A percentile compares a stretch with the other conserved stretches of the same genome.
Conservation (phyloP, 1,140 invertebrate species). For the Tetranychus urticae region DNA sequence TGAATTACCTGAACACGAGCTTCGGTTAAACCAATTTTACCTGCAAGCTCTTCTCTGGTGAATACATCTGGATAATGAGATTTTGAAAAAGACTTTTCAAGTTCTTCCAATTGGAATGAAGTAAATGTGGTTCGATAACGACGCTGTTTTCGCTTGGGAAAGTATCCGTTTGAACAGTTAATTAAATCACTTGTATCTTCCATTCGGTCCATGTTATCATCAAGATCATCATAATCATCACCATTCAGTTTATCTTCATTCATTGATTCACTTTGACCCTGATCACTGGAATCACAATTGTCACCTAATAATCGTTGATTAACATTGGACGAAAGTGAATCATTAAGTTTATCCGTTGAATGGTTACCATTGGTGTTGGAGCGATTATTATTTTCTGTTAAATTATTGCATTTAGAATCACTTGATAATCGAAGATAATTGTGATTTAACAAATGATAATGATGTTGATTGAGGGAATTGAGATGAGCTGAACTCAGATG, state of each 20-base stretch:
- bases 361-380: too few relatives aligned
- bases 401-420: too few relatives aligned
- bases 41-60: conserved; percentile 86
- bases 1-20: conserved; percentile 69
- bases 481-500: too few relatives aligned
- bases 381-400: too few relatives aligned
- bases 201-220: neutral
- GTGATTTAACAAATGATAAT: too few relatives aligned
- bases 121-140: conserved; percentile 81
- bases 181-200: neutral
- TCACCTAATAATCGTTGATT: too few relatives aligned
- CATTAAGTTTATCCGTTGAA: too few relatives aligned
- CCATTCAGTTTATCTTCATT: neutral
- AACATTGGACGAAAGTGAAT: too few relatives aligned
- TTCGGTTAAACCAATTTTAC: conserved; percentile 91
- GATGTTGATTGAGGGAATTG: too few relatives aligned
- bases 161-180: neutral
- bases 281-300: neutral
- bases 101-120: conserved; percentile 69
- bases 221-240: neutral
- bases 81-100: conserved; percentile 87
- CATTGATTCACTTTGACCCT: neutral
- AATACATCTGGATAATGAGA: conserved; percentile 97
- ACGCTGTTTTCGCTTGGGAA: conserved; percentile 55
- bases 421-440: too few relatives aligned